Base-by-base conservation (phyloP, 2,113 vertebrate species). In the Brachypodius melanocephalos region DNA sequence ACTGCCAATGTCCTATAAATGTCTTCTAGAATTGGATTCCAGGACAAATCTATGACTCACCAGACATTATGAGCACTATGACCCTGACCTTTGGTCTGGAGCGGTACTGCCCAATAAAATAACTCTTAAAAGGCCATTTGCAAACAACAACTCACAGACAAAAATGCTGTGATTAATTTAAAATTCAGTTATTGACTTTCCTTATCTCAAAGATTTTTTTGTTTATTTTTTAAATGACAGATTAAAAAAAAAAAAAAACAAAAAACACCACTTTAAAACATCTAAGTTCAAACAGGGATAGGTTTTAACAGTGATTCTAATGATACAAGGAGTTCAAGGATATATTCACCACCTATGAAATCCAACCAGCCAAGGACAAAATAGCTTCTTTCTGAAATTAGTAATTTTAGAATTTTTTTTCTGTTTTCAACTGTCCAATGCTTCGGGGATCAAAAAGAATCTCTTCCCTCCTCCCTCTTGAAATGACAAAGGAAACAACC, bases 21-120 rank as follows among this genome's bases (percentile, higher is more conserved):
- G 21, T 77, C 85, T 88, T 58, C 72, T 85, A 91, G 88, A 95
- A 95, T 66, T 85, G 55, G 67, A 94, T 94, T 94, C 88, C 90
- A 91, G 89, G 88, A 89, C 85, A 89, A 72, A 90, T 62, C 93
- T 81, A 29, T 95, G 96, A 97, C 89, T 97, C 96, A 96, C 31
- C 88, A 91, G 65, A 66, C 46, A 71, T 69, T 42, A 88, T n/a
- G 82, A 89, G 71, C 58, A 76, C 58, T 72, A 58, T 88, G 94
- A 95, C 89, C 78, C 89, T 57, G 91, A 95, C 91, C 89, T 94
- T 92, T 93, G 93, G 91, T 89, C 89, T 85, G 63, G 58, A 92
- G 82, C 4, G 2, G 38, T 36, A 51, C 74, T 96, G 89, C 71
- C 71, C 85, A 89, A 76, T n/a, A 83, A 89, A 88, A 67, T 32